These are phyloP conservation scores for Ormyrus labotus DNA, from an alignment of 2,888 invertebrate species.

Conservation along the genomic window DNA sequence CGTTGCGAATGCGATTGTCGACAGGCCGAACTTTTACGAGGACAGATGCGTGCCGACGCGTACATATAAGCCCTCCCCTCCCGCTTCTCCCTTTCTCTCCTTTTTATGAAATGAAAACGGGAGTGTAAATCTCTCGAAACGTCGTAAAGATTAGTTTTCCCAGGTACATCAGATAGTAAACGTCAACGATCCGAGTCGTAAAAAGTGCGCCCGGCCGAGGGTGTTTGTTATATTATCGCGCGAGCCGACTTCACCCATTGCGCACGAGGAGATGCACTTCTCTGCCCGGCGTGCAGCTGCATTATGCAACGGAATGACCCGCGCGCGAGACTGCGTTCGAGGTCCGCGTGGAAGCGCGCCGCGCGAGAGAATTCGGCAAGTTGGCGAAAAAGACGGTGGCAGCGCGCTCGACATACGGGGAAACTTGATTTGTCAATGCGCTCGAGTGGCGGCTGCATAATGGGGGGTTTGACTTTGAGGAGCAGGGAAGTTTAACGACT, in stretches of 20 bases:
- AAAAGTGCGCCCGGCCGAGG: slow-evolving; percentile 50
- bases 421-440: not conserved
- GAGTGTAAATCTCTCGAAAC: slow-evolving; percentile 59
- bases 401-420: not conserved
- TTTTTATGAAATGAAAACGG: not conserved
- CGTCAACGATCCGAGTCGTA: slow-evolving; percentile 58
- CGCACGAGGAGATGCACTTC: slow-evolving; percentile 48
- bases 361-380: slow-evolving; percentile 27
- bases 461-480: not conserved
- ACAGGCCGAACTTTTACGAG: slow-evolving; percentile 49
- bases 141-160: slow-evolving; percentile 62
- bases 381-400: slow-evolving; percentile 33
- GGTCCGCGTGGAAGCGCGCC: not conserved
- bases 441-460: slow-evolving; percentile 2
- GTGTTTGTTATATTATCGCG: not conserved
- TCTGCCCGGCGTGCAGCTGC: slow-evolving; percentile 53
- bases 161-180: slow-evolving; percentile 63
- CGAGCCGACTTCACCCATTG: slow-evolving; percentile 50
- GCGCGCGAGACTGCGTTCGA: slow-evolving; percentile 5
- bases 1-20: slow-evolving; percentile 51
- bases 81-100: not conserved
- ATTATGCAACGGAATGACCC: slow-evolving; percentile 30
- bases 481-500: not conserved
- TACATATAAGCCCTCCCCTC: not conserved
- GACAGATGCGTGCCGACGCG: slow-evolving; percentile 45